Evolutionary conservation across 2,797 vertebrate species (phyloP).

Genomic region (Siniperca scherzeri): DNA sequence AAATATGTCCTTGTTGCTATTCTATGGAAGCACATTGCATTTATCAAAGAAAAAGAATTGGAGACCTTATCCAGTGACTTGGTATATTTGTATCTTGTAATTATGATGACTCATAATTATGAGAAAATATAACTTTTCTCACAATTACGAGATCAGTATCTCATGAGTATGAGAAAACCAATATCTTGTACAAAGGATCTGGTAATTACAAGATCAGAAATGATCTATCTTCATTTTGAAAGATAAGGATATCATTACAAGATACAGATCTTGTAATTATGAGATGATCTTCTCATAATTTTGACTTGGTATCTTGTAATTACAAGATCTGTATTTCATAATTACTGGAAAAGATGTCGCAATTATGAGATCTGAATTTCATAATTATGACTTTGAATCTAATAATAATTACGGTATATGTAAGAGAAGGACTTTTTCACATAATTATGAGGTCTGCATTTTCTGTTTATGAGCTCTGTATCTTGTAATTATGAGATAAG

Average conservation of each 20-base stretch:
- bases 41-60: not conserved
- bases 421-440: not conserved
- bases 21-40: not conserved
- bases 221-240: not conserved
- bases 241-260: not conserved
- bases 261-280: not conserved
- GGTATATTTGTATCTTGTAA: not conserved
- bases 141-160: too few relatives aligned
- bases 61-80: not conserved
- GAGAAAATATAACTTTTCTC: not conserved
- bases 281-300: too few relatives aligned
- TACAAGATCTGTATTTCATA: not conserved
- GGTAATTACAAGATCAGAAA: not conserved
- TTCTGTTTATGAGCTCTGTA: not conserved
- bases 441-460: not conserved
- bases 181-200: not conserved
- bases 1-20: not conserved
- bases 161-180: not conserved
- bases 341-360: not conserved
- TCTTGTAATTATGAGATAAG: not conserved
- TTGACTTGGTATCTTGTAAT: too few relatives aligned
- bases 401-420: not conserved
- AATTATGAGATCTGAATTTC: too few relatives aligned
- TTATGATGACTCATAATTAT: not conserved
- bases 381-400: too few relatives aligned